Base-by-base conservation (phyloP, 35 echinoderm and acorn worm species). In the Apostichopus parvimensis region DNA sequence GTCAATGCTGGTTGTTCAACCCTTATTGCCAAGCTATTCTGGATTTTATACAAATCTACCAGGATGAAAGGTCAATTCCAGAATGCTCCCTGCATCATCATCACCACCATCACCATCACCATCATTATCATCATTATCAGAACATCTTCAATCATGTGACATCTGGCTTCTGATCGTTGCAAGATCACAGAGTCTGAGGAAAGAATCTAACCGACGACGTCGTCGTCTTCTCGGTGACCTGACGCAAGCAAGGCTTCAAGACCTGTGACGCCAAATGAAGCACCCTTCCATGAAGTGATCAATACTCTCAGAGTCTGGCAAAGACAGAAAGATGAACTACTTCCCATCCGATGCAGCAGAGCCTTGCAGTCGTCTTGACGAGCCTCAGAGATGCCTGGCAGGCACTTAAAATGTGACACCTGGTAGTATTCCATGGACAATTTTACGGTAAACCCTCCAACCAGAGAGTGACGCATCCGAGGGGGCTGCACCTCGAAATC, bases 241-340 rank as follows among this genome's bases (percentile, higher is more conserved):
- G 71, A 75, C 34, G 34, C 34, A 45, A 45, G 34, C 10, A 79
- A 80, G 78, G 6, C 78, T 80, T 80, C 78, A 80, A 80, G 78
- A 80, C 20, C 12, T n/a, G 23, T 13, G 81, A 14, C 56, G 81
- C 81, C 54, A 58, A 59, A 55, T 59, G 22, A n/a, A 84, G 56
- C 81, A 60, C 57, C 56, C 54, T 59, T 58, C 81, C 81, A 84
- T 84, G 81, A 57, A 84, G 57, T 84, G 81, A 84, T 84, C 81
- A 84, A 84, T 84, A 84, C 57, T 84, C 52, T 55, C 55, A 53
- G 52, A 84, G 56, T 59, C 56, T 57, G 52, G 79, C 6, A 5
- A 55, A 82, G 79, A 82, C 56, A 57, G 52, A n/a, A 53, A 82
- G 56, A 75, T 84, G 81, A 57, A 84, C 81, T 59, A 84, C 81